Percentiles rank a stretch among this genome's conserved stretches.
phyloP scores from a whole-genome alignment of 2,888 invertebrate genomes.

The Baronia brevicornis region DNA sequence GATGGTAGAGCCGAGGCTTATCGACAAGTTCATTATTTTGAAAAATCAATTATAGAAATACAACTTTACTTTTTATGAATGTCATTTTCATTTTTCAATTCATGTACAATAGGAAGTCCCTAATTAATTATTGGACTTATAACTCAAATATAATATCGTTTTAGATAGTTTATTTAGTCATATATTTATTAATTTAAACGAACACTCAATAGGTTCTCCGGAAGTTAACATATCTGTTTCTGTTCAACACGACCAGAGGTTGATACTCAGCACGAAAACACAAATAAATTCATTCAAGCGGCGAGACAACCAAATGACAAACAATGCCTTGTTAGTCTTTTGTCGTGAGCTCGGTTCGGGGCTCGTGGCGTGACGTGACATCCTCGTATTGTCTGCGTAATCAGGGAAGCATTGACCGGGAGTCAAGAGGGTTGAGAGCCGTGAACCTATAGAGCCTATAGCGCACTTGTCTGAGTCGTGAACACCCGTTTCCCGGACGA shows the following conservation, averaged over 20 bases:
- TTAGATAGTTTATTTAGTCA: too few species aligned
- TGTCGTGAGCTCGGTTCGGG: constrained; percentile 55
- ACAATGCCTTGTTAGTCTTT: constrained; percentile 68
- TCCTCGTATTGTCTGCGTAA: constrained; percentile 57
- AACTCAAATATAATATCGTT: too few species aligned
- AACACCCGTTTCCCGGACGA: too few species aligned
- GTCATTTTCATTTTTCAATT: too few species aligned
- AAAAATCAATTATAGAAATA: too few species aligned
- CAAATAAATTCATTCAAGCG: constrained; percentile 21
- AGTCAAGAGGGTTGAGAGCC: constrained; percentile 30
- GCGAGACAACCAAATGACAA: constrained; percentile 38
- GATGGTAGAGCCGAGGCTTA: too few species aligned
- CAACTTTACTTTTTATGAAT: too few species aligned
- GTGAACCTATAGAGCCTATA: constrained; percentile 13
- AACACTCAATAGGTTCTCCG: too few species aligned
- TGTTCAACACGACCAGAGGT: constrained; percentile 14
- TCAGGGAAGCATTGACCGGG: constrained; percentile 55
- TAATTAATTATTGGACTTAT: too few species aligned
- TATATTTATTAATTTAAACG: too few species aligned
- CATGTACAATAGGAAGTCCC: too few species aligned
- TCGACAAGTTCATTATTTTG: too few species aligned
- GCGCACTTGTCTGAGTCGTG: background rate
- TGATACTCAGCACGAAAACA: constrained; percentile 20
- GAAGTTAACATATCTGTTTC: constrained; percentile 6
- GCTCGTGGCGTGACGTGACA: constrained; percentile 43